Base-by-base conservation (phyloP, 2,797 vertebrate species). In the Morus bassanus region DNA sequence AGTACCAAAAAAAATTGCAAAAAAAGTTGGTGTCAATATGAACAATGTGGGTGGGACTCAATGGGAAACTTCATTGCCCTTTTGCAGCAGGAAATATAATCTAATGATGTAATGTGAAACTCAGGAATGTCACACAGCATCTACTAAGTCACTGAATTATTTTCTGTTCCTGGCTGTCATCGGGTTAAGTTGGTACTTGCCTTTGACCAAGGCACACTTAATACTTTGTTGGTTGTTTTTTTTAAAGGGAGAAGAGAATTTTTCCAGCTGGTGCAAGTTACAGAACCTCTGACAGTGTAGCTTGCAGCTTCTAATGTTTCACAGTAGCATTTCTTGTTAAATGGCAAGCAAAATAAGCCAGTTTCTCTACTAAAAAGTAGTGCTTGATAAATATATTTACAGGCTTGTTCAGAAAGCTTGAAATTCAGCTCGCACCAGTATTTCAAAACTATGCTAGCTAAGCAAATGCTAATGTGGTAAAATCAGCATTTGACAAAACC, bases 91-190 rank as follows among this genome's bases (percentile, higher is more conserved):
- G 95, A 97, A 96, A 74, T 90, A 70, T 18, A 90, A 90, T 90
- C 43, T 90, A 67, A 77, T 93, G 94, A 91, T 94, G 94, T 95
- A 95, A 94, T 94, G 85, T 50, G 93, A 95, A 96, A 89, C 91
- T 95, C 39, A 12, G 80, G 85, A 93, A 93, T 95, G 80, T 91
- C 53, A 37, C 46, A 45, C 63, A 37, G 65, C 72, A 53, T 94
- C 59, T 65, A 88, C 54, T 69, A 88, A 94, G 88, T 68, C 81
- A 70, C 54, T 67, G 64, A 87, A 82, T 90, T 89, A 68, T 85
- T 86, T 95, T 96, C 80, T 91, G 13, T 87, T 93, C 83, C 60
- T 90, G 83, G 24, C 86, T 93, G 67, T 90, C 67, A 56, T 81
- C 74, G 70, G 59, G 31, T 92, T 81, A 69, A 81, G 54, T 77